These are phyloP conservation scores for Rhyacophila brunnea DNA, from an alignment of 1,140 invertebrate genomes.

Conservation along the genomic window DNA sequence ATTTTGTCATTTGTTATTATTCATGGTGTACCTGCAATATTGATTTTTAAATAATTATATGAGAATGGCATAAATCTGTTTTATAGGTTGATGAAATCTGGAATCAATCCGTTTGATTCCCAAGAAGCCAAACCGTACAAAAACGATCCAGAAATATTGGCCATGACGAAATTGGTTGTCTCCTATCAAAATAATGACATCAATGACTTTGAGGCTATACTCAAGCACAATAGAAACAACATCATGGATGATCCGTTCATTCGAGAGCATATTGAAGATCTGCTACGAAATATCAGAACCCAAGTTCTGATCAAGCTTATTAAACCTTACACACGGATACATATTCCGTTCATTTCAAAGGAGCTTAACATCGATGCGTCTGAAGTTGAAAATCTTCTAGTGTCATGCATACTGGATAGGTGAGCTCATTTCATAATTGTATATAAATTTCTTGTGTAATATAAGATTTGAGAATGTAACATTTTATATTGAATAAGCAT, in stretches of 20 bases:
- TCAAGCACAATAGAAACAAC: conserved; percentile 91
- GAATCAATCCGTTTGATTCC: conserved; percentile 99
- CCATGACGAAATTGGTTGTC: conserved; percentile 98
- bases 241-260: conserved; percentile 99
- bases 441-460: too few species aligned
- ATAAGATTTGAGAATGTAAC: too few species aligned
- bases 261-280: conserved; percentile 97
- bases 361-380: conserved; percentile 94
- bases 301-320: conserved; percentile 97
- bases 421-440: too few species aligned
- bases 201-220: conserved; percentile 95
- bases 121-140: conserved; percentile 99
- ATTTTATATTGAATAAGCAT: too few species aligned
- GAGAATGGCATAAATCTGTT: conserved; percentile 18
- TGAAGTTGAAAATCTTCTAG: conserved; percentile 95
- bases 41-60: too few species aligned
- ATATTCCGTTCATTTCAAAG: conserved; percentile 97
- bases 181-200: conserved; percentile 99
- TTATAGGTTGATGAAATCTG: conserved; percentile 95
- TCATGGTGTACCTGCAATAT: too few species aligned
- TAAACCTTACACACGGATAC: conserved; percentile 96
- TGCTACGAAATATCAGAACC: conserved; percentile 96
- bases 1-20: too few species aligned
- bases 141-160: conserved; percentile 98
- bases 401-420: conserved; percentile 98